Evolutionary conservation across 2,888 invertebrate genomes (phyloP).

Genomic region (Eristalinus sepulchralis): DNA sequence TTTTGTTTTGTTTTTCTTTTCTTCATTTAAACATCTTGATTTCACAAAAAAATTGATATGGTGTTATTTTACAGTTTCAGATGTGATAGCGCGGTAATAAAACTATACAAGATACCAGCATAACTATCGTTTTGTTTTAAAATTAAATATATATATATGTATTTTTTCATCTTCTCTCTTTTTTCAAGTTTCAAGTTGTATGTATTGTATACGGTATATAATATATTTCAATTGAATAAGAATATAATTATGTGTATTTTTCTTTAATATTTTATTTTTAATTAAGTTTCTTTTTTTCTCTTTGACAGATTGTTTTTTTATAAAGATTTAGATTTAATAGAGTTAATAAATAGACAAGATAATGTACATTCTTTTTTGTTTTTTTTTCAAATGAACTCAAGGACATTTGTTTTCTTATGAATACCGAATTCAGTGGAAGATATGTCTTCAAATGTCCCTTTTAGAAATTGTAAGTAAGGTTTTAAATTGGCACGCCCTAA

Average conservation of each 20-base stretch:
- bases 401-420: neutral
- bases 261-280: neutral
- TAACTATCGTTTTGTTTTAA: constrained; percentile 30
- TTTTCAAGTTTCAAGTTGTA: neutral
- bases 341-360: neutral
- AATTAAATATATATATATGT: constrained; percentile 4
- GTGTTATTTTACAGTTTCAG: constrained; percentile 69
- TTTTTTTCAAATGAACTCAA: neutral
- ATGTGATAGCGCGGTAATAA: constrained; percentile 69
- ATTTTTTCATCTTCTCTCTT: neutral
- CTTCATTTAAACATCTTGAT: constrained; percentile 16
- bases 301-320: neutral
- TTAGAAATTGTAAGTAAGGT: no score
- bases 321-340: neutral
- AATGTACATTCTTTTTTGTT: neutral
- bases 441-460: no score
- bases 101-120: constrained; percentile 69
- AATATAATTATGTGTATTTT: constrained; percentile 2
- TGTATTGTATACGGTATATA: constrained; percentile 7
- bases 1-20: neutral
- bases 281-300: neutral
- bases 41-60: constrained; percentile 66
- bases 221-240: constrained; percentile 3
- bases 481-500: no score
- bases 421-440: neutral